Percentiles rank a stretch among this genome's conserved stretches.
Evolutionary conservation across 2,888 invertebrate species (phyloP).

Genomic region (Tanypteryx hageni): DNA sequence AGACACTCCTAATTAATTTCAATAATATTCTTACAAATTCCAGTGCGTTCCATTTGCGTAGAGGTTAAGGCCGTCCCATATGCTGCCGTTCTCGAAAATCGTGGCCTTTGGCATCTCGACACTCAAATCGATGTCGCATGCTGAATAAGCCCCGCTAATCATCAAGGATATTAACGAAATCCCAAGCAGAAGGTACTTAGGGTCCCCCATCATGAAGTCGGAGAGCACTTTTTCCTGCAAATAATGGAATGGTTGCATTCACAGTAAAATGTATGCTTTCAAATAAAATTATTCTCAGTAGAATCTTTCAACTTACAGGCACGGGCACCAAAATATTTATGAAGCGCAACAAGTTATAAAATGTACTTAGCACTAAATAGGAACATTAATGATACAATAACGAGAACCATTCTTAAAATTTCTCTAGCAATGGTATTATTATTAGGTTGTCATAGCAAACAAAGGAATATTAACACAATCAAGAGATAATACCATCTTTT

Average conservation of each 20-base stretch:
- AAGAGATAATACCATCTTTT: too few species aligned
- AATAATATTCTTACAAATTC: neutral
- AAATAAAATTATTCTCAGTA: too few species aligned
- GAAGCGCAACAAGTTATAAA: neutral
- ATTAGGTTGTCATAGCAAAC: neutral
- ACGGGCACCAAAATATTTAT: neutral
- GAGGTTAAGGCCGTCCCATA: constrained; percentile 26
- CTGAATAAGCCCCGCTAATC: constrained; percentile 15
- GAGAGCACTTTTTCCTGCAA: constrained; percentile 25
- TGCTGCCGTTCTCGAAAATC: constrained; percentile 39
- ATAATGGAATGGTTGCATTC: neutral
- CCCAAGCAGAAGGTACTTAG: neutral
- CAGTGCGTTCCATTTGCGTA: constrained; percentile 31
- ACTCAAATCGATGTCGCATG: constrained; percentile 50
- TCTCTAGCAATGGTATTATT: neutral
- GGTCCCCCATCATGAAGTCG: neutral
- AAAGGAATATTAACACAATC: too few species aligned
- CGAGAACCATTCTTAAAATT: neutral
- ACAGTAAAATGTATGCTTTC: neutral
- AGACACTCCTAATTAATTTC: too few species aligned
- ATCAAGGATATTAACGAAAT: constrained; percentile 14
- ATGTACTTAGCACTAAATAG: neutral
- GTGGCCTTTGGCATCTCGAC: constrained; percentile 22
- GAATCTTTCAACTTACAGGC: neutral
- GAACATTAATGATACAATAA: neutral